Base-by-base conservation (phyloP, 2,888 invertebrate genomes). In the Melikaiella ostensackeni region DNA sequence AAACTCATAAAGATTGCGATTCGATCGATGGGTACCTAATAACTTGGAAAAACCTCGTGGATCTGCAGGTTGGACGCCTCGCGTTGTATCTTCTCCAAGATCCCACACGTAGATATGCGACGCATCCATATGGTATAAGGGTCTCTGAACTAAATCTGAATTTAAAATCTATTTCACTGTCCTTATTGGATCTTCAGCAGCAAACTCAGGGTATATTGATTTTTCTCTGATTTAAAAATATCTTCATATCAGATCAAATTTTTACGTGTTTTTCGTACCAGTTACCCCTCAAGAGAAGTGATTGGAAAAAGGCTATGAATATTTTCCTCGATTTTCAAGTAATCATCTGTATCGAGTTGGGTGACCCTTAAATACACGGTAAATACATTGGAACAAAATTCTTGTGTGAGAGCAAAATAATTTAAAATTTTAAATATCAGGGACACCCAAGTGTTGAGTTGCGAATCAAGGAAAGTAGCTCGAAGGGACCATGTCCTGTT, bases 1-100 rank as follows among this genome's bases (percentile, higher is more conserved):
- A 75, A 33, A 70, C 78, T 79, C 75, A 79, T 80, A 80, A 80
- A 82, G 79, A 80, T 74, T 57, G 77, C 76, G 74, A 78, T 79
- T 80, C 80, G 62, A 74, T 79, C 79, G 75, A 70, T 50, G 50
- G 70, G n/a, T 70, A 70, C 50, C 46, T 70, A 70, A 70, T 70
- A 70, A 70, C 70, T 70, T 70, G 70, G 30, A 70, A 70, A 70
- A 70, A n/a, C 46, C 33, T 50, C 13, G 30, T 70, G 50, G 21
- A 70, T 70, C 27, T 46, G 30, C 16, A 66, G 19, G 70, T 70
- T 55, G 46, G 50, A 70, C 70, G 27, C n/a, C 70, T 50, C n/a
- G 30, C 50, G 50, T 33, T 70, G 27, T 46, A 70, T 50, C 46
- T n/a, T 50, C 70, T 42, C n/a, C 11, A 50, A 50, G 50, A 46